Evolutionary conservation across 2,888 invertebrate species (phyloP).

Genomic region (Mesoligia furuncula): DNA sequence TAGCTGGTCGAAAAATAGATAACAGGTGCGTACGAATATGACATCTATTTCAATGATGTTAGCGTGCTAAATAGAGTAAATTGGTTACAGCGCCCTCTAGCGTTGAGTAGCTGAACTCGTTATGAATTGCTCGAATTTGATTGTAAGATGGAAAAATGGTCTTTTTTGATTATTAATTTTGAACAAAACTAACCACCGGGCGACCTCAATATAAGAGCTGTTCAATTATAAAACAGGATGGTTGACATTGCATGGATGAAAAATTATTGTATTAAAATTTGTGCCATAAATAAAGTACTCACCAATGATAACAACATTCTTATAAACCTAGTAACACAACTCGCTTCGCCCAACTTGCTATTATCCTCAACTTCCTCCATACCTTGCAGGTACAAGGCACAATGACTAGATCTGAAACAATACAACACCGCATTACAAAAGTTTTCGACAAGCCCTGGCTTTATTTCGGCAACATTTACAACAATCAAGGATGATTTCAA

Average conservation of each 20-base stretch:
- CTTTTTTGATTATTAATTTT: too few species aligned
- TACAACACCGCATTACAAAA: background rate
- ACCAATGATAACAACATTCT: conserved; percentile 96
- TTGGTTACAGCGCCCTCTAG: too few species aligned
- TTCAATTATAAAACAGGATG: background rate
- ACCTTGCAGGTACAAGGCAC: conserved; percentile 92
- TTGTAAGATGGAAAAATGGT: too few species aligned
- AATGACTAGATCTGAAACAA: conserved; percentile 91
- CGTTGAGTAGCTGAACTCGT: too few species aligned
- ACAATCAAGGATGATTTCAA: background rate
- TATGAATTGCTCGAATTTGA: too few species aligned
- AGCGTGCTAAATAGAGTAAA: too few species aligned
- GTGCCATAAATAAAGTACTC: conserved; percentile 74
- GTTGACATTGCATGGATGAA: background rate
- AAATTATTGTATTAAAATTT: background rate
- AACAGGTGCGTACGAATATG: too few species aligned
- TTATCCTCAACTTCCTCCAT: conserved; percentile 89
- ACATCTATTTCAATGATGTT: too few species aligned
- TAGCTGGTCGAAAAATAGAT: too few species aligned
- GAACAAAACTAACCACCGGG: background rate
- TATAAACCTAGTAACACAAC: conserved; percentile 98
- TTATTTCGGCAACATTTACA: background rate
- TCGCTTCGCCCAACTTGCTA: conserved; percentile 93
- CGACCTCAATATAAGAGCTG: background rate
- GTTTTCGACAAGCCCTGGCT: background rate